Evolutionary conservation across 2,113 vertebrate genomes (phyloP), one percentile per base, ranked within the genome.

Genomic region (Microcebus ravelobensis): DNA sequence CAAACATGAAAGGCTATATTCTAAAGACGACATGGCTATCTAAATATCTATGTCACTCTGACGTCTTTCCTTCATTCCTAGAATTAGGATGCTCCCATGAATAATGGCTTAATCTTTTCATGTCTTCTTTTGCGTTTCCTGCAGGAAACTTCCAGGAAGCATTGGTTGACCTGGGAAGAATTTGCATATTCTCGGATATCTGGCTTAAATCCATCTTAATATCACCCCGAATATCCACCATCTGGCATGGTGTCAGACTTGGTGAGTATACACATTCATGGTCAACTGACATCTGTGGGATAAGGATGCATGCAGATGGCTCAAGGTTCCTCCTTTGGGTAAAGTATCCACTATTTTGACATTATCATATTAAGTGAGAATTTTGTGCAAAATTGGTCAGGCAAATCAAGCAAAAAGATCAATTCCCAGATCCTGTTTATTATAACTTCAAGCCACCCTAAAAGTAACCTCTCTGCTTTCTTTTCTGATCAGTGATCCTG

Each of bases 221-320:
- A 29, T 59, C 71, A 63, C 52, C 36, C 74, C 13, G 39, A 76
- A 45, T 42, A 45, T 9, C 67, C 87, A 36, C 27, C 20, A 39
- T 11, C 45, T n/a, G 34, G 61, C 20, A 11, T 39, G 52, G 27
- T 21, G 17, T 34, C 74, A 15, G 68, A 23, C 36, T 14, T 21
- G 36, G 27, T 14, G 12, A 73, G 11, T 3, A 42, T 2, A 45
- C 4, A n/a, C 20, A n/a, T 8, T 13, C 0, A 18, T 4, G 14
- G 74, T 1, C 6, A 6, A 27, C 59, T 48, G 85, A 25, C 85
- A 70, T 52, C 71, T 74, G 27, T 1, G n/a, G 10, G 77, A 68
- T 67, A 31, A 67, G 25, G 82, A 55, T 29, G 45, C 68, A 50
- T 63, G 23, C 27, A 48, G 61, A 59, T 63, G 31, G 23, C 15